phyloP scores from a whole-genome alignment of 2,797 vertebrate genomes.

The Aplochiton taeniatus region DNA sequence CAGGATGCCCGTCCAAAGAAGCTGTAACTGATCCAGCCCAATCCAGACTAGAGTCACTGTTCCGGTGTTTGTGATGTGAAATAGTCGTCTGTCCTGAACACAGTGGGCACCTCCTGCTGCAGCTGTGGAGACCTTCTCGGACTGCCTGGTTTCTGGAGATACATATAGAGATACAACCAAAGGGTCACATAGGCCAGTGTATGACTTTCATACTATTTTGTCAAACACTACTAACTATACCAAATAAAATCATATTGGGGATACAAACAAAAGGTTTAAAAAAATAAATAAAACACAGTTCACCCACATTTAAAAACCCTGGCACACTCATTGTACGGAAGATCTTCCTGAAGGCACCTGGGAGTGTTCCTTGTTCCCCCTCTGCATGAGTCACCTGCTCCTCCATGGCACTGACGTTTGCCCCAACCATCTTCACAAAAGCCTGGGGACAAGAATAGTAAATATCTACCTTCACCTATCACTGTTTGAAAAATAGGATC shows the following conservation, averaged over 20 bases:
- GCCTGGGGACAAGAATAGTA: constrained; percentile 59
- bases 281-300: neutral
- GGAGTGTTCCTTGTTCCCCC: constrained; percentile 84
- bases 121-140: constrained; percentile 71
- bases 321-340: constrained; percentile 87
- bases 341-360: constrained; percentile 86
- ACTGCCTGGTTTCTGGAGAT: constrained; percentile 80
- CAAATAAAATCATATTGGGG: neutral
- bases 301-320: constrained; percentile 83
- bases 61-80: constrained; percentile 79
- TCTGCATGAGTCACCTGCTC: constrained; percentile 90
- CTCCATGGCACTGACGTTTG: constrained; percentile 85
- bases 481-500: too few species aligned
- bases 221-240: neutral
- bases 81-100: constrained; percentile 92
- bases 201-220: neutral
- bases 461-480: neutral
- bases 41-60: constrained; percentile 48
- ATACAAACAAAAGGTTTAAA: neutral
- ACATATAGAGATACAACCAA: neutral
- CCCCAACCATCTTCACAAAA: constrained; percentile 90
- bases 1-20: neutral
- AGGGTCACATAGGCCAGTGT: too few species aligned
- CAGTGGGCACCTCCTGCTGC: constrained; percentile 79
- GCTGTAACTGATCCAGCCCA: neutral